These are phyloP conservation scores for Copidosoma floridanum DNA, from an alignment of 1,140 invertebrate species.

Conservation along the genomic window DNA sequence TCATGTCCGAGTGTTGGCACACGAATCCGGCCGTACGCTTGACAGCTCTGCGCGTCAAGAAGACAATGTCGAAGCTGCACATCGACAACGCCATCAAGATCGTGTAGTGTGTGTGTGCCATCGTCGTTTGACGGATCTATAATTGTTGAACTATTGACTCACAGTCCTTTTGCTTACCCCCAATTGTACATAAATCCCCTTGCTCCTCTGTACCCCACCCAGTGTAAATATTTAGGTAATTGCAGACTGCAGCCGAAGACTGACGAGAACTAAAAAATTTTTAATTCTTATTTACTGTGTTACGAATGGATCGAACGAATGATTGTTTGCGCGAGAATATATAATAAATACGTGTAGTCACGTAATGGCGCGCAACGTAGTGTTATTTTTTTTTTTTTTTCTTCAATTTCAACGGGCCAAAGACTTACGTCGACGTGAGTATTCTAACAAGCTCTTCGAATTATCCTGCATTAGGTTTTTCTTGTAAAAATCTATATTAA, in stretches of 20 bases:
- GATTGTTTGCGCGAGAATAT: constrained; percentile 21
- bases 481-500: constrained; percentile 14
- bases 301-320: constrained; percentile 31
- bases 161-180: constrained; percentile 23
- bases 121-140: constrained; percentile 14
- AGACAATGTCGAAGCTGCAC: constrained; percentile 77
- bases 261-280: constrained; percentile 48
- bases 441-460: constrained; percentile 15
- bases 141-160: no score
- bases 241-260: constrained; percentile 55
- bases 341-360: no score
- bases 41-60: constrained; percentile 89
- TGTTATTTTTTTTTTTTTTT: constrained; percentile 25
- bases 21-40: constrained; percentile 83
- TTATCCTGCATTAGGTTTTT: constrained; percentile 10
- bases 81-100: constrained; percentile 65
- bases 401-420: constrained; percentile 31
- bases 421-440: constrained; percentile 24
- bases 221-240: constrained; percentile 50
- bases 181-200: constrained; percentile 30
- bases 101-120: constrained; percentile 42
- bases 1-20: constrained; percentile 94
- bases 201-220: constrained; percentile 41
- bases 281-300: constrained; percentile 38
- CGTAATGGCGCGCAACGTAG: constrained; percentile 18